Base-by-base conservation (phyloP, 2,113 vertebrate genomes). In the Vulpes vulpes region DNA sequence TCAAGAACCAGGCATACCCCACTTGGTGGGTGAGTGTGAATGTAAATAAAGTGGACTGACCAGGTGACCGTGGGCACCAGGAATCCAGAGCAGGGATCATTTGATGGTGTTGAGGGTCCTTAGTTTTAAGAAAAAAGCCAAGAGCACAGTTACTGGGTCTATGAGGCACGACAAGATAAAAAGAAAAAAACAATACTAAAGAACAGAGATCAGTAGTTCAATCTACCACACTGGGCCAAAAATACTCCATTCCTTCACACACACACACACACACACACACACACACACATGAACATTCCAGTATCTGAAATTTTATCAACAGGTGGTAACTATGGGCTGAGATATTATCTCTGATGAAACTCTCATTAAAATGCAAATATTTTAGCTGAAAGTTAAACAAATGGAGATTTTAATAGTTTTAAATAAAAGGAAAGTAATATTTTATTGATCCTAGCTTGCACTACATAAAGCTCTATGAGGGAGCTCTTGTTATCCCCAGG, bases 351-450 rank as follows among this genome's bases (percentile, higher is more conserved):
- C 73, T 73, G 20, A 76, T 82, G 91, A 92, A 84, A 64, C 11
- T 82, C 67, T 89, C 49, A 35, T 62, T 87, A 67, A 95, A 93
- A 91, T 55, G 3, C 38, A 91, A 85, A 93, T 93, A 76, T 87
- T 23, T 95, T 94, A 92, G 27, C 38, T 95, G n/a, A 43, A 93
- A 53, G 22, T 57, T 91, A 85, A 95, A 95, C 16, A 38, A 92
- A 90, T 90, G 62, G 80, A 85, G 23, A 1, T 17, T 80, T 87
- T 57, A 59, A 78, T 73, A 23, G 35, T 85, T 95, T 76, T 11
- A 95, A 94, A 81, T 57, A 35, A 84, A 79, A 84, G 38, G 27
- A 89, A 83, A 90, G 30, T 69, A 74, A 89, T 84, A 92, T 53
- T 96, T 93, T 94, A 91, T 53, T 92, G 62, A 64, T 90, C 17